A percentile compares a stretch with the other conserved stretches of the same genome.
Evolutionary conservation across 2,888 invertebrate genomes (phyloP).

Genomic region (Mesochorus sp.): DNA sequence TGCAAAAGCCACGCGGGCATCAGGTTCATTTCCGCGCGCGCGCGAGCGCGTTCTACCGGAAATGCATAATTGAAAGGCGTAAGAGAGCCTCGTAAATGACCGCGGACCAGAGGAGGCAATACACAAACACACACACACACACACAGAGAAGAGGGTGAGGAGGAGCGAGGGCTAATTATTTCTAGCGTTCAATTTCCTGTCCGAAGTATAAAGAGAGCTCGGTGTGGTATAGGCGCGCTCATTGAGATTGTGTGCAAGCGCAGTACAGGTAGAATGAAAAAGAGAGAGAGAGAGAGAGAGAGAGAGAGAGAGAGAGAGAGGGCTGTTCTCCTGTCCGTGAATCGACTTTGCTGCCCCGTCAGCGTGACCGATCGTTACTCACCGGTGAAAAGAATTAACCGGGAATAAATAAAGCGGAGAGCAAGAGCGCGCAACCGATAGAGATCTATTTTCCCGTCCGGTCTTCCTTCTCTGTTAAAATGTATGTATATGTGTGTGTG

Average conservation of each 20-base stretch:
- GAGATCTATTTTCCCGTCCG: constrained; percentile 56
- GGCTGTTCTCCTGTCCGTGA: constrained; percentile 58
- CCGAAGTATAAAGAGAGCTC: constrained; percentile 64
- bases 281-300: constrained; percentile 22
- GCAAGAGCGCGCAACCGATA: constrained; percentile 54
- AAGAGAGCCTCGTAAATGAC: constrained; percentile 75
- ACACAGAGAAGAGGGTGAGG: not conserved
- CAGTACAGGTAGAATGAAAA: constrained; percentile 16
- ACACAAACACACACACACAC: not conserved
- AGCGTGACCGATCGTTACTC: constrained; percentile 70
- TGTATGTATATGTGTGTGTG: too few species aligned
- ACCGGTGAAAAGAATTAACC: constrained; percentile 66
- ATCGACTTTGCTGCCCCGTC: constrained; percentile 64
- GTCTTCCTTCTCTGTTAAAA: too few species aligned
- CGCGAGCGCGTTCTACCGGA: constrained; percentile 71
- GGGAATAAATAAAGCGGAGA: constrained; percentile 61
- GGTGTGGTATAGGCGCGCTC: constrained; percentile 40
- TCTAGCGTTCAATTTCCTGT: constrained; percentile 77
- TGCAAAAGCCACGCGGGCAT: constrained; percentile 44
- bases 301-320: constrained; percentile 30
- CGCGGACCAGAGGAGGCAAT: constrained; percentile 42
- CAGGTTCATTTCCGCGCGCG: constrained; percentile 73
- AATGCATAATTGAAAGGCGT: constrained; percentile 77
- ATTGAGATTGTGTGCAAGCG: constrained; percentile 34
- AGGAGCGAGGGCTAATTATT: constrained; percentile 71